These are phyloP conservation scores for Diglossa cyanea DNA, from an alignment of 2,797 vertebrate species.

Conservation along the genomic window DNA sequence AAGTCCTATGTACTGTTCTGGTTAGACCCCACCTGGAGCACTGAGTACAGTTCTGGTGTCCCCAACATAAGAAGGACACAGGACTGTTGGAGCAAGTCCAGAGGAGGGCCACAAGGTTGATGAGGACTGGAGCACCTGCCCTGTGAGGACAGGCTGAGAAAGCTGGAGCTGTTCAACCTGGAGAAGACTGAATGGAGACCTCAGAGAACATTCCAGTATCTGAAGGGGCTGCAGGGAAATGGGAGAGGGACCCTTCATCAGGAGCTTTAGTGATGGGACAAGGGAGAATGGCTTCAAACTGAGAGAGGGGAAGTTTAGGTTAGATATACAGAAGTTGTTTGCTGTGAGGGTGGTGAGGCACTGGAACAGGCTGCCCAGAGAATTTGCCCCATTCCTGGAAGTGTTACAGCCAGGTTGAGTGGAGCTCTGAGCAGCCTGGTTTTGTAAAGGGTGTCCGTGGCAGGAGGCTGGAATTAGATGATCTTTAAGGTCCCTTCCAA, in stretches of 20 bases:
- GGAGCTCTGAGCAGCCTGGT: background rate
- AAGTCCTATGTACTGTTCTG: background rate
- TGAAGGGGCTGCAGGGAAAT: background rate
- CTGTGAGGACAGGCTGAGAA: background rate
- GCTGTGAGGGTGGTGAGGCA: background rate
- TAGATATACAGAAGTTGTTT: background rate
- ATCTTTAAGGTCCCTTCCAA: background rate
- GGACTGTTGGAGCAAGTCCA: background rate
- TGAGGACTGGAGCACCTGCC: background rate
- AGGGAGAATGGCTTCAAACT: background rate
- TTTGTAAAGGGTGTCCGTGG: background rate
- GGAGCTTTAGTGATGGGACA: background rate
- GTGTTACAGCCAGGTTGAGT: background rate
- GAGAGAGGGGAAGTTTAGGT: background rate
- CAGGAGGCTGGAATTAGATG: background rate
- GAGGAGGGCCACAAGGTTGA: accelerated
- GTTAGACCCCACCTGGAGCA: background rate
- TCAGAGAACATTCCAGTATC: background rate
- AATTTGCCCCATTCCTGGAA: background rate
- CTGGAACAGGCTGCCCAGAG: background rate
- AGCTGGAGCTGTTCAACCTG: accelerated
- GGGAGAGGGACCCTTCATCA: background rate
- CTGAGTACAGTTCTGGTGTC: background rate
- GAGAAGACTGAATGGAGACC: background rate
- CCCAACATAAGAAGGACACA: accelerated